Evolutionary conservation across 1,140 invertebrate species (phyloP).

Genomic region (Acyrthosiphon pisum): DNA sequence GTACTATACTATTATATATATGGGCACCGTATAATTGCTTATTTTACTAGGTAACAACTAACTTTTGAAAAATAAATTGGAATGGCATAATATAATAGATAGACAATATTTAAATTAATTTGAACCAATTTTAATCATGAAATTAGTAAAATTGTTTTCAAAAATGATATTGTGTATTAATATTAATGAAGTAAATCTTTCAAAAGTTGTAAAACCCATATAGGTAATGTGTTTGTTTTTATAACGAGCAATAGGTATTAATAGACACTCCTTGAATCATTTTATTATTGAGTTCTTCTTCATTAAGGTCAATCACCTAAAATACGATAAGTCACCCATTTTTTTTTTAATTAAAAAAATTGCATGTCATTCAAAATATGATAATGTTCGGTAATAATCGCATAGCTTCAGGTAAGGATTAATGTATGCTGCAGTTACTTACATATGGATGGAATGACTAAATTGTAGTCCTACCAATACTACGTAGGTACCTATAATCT

Average conservation of each 20-base stretch:
- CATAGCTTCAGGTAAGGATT: background rate
- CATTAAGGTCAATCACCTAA: conserved; percentile 41
- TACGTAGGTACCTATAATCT: no score
- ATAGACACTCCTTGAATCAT: background rate
- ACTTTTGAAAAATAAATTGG: no score
- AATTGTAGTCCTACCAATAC: no score
- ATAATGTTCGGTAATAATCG: background rate
- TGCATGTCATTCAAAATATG: conserved; percentile 29
- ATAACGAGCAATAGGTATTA: background rate
- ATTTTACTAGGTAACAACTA: background rate
- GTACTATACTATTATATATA: no score
- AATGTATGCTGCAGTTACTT: background rate
- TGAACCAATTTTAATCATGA: no score
- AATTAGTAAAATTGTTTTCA: no score
- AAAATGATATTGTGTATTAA: no score
- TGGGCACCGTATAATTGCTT: background rate
- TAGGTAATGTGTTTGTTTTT: background rate
- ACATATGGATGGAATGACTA: background rate
- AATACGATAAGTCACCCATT: conserved; percentile 19
- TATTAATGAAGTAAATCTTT: background rate
- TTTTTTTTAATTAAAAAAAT: conserved; percentile 41
- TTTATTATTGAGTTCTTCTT: background rate
- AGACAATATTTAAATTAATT: no score
- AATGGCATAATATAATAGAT: background rate
- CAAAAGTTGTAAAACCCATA: background rate